These are phyloP conservation scores for Bombus affinis DNA, from an alignment of 1,140 invertebrate genomes.

Conservation along the genomic window DNA sequence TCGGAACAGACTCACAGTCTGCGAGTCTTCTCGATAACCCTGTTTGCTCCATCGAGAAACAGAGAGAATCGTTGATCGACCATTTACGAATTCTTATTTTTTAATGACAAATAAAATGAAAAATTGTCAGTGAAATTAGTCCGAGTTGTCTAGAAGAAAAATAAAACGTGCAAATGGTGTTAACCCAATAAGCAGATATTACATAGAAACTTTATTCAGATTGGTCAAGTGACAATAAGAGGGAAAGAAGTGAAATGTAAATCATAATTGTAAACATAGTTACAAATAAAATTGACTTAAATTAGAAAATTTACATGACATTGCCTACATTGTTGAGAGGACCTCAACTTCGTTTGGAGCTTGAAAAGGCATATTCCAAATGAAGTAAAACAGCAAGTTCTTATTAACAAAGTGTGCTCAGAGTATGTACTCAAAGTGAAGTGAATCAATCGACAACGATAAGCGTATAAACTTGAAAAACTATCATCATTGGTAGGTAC, in stretches of 20 bases:
- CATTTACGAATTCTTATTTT: neutral
- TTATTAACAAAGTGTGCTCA: too few species aligned
- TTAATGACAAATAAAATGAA: neutral
- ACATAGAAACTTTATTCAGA: neutral
- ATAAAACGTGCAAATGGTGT: neutral
- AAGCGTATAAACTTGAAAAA: neutral
- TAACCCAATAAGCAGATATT: neutral
- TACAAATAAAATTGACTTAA: neutral
- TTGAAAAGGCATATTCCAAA: neutral
- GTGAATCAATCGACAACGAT: neutral
- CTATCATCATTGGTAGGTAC: neutral
- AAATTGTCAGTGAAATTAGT: neutral
- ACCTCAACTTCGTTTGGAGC: neutral
- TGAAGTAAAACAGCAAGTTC: neutral
- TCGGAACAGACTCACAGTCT: conserved; percentile 44
- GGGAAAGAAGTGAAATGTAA: neutral
- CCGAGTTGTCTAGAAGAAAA: neutral
- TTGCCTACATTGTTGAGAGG: neutral
- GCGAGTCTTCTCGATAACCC: conserved; percentile 48
- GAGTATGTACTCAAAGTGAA: neutral
- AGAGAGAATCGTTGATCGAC: conserved; percentile 5
- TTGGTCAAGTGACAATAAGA: neutral
- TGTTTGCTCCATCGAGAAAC: conserved; percentile 20
- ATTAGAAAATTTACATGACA: neutral
- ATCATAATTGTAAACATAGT: neutral